These are phyloP conservation scores for Parauchenoglanis punctatus DNA, from an alignment of 2,797 vertebrate species.

Conservation along the genomic window DNA sequence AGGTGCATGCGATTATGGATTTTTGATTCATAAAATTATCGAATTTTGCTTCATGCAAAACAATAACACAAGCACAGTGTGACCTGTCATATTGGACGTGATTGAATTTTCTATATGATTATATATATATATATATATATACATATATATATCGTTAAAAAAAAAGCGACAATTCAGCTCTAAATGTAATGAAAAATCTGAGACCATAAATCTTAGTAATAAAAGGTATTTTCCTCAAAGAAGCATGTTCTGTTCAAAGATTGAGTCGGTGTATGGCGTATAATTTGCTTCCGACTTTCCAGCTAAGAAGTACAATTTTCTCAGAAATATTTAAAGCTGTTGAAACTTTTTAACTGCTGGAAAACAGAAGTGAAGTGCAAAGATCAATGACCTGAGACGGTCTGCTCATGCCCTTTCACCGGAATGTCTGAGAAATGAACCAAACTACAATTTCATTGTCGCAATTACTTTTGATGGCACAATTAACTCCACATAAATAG, in stretches of 20 bases:
- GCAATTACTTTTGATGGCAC: neutral
- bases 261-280: neutral
- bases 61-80: neutral
- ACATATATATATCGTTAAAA: neutral
- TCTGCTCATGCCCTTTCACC: neutral
- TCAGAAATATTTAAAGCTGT: conserved; percentile 2
- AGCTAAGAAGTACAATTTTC: neutral
- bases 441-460: neutral
- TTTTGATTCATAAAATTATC: neutral
- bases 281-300: conserved; percentile 16
- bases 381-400: neutral
- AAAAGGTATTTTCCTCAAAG: conserved; percentile 16
- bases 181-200: neutral
- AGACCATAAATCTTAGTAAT: conserved; percentile 12
- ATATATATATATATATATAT: neutral
- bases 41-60: neutral
- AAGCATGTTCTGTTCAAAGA: neutral
- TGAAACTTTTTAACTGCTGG: neutral
- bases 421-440: neutral
- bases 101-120: neutral
- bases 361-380: neutral
- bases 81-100: neutral
- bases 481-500: neutral
- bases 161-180: neutral
- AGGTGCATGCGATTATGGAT: neutral